Conservation (phyloP, 2,113 vertebrate species). For the Dicerorhinus sumatrensis region DNA sequence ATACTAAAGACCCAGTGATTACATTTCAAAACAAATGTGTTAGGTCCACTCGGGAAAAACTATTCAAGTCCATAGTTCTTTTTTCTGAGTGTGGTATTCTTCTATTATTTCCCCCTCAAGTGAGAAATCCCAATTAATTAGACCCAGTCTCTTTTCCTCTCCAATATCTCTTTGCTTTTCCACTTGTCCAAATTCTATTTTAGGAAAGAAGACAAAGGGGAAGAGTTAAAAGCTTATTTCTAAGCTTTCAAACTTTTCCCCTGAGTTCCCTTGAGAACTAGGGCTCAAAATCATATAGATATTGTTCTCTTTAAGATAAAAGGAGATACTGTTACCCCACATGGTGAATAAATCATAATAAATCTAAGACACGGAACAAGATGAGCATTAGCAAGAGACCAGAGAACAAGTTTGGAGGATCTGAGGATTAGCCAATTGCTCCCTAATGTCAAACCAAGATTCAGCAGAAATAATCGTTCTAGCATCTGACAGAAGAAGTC, state of each 20-base stretch:
- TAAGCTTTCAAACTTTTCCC: background rate
- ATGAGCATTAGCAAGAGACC: conserved; percentile 55
- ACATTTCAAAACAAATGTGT: background rate
- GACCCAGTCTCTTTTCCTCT: background rate
- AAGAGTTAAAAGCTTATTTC: background rate
- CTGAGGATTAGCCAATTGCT: conserved; percentile 84
- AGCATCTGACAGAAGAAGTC: conserved; percentile 83
- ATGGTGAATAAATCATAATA: conserved; percentile 78
- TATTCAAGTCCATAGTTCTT: background rate
- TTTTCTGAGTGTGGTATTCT: background rate
- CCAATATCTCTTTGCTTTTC: background rate
- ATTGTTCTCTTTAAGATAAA: conserved; percentile 64
- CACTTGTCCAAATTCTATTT: background rate
- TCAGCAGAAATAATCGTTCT: conserved; percentile 86
- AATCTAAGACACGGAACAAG: conserved; percentile 73
- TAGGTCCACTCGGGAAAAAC: background rate
- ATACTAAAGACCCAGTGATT: background rate
- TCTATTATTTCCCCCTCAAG: background rate
- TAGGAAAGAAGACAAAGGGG: background rate
- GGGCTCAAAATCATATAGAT: background rate
- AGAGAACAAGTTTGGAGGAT: conserved; percentile 77
- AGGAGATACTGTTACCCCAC: conserved; percentile 64
- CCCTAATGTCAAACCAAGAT: conserved; percentile 84
- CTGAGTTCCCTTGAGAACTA: conserved; percentile 8
- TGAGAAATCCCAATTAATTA: background rate